Conservation (phyloP, 2,797 vertebrate genomes). For the Loris lydekkerianus region DNA sequence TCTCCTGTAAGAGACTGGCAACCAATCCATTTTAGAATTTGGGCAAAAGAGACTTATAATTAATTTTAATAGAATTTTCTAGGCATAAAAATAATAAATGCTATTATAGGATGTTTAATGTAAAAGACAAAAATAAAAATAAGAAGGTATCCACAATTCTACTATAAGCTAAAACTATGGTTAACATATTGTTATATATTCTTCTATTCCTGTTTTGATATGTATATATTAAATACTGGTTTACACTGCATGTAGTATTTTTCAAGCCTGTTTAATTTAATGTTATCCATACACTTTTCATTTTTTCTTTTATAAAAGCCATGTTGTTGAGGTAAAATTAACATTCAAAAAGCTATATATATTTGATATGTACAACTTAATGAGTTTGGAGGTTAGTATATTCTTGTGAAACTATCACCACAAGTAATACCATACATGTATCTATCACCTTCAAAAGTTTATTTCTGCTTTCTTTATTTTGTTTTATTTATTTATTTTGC, state of each 20-base stretch:
- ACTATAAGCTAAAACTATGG: background rate
- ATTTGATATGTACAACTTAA: background rate
- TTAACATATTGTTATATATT: background rate
- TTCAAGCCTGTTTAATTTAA: background rate
- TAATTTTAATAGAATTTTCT: slow-evolving; percentile 54
- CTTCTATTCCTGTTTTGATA: background rate
- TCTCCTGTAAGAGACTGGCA: slow-evolving; percentile 6
- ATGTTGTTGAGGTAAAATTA: background rate
- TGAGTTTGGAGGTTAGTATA: background rate
- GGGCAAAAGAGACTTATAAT: slow-evolving; percentile 13
- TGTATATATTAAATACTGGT: background rate
- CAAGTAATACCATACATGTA: background rate
- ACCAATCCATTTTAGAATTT: slow-evolving; percentile 33
- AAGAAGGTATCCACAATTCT: background rate
- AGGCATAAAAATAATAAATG: slow-evolving; percentile 48
- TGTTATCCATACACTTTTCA: background rate
- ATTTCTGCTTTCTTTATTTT: background rate
- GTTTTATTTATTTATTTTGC: background rate
- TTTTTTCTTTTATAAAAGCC: background rate
- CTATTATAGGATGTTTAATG: background rate
- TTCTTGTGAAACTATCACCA: background rate
- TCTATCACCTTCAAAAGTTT: background rate
- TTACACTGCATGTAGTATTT: background rate
- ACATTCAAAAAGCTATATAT: background rate
- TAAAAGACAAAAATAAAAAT: slow-evolving; percentile 30